phyloP scores from a whole-genome alignment of 2,113 vertebrate genomes.

The Boleophthalmus pectinirostris region DNA sequence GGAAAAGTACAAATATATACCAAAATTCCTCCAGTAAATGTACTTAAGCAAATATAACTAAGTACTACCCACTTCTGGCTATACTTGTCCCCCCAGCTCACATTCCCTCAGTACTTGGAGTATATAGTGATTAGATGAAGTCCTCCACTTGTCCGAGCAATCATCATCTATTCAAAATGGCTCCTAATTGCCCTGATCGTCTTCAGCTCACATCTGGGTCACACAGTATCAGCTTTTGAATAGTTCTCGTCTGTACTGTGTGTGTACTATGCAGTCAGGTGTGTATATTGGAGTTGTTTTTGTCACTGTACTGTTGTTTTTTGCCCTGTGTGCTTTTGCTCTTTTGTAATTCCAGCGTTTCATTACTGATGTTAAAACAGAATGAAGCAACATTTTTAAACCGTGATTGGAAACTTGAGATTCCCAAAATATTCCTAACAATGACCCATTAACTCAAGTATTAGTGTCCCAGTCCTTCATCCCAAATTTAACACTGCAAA shows the following conservation, averaged over 20 bases:
- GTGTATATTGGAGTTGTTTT: constrained; percentile 13
- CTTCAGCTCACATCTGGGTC: constrained; percentile 26
- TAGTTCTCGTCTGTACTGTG: neutral
- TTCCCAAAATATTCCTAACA: too few species aligned
- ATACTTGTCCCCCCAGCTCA: neutral
- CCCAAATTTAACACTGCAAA: too few species aligned
- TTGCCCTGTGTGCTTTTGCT: constrained; percentile 26
- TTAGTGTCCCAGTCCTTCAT: too few species aligned
- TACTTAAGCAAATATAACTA: too few species aligned
- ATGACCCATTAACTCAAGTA: too few species aligned
- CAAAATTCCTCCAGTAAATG: too few species aligned
- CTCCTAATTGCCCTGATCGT: constrained; percentile 29
- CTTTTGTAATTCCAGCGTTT: constrained; percentile 41
- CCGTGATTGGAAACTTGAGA: too few species aligned
- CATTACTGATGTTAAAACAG: constrained; percentile 39
- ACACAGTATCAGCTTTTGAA: neutral
- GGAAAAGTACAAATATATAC: too few species aligned
- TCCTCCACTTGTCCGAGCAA: neutral
- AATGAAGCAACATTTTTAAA: too few species aligned
- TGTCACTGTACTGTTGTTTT: constrained; percentile 13
- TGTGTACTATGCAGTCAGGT: constrained; percentile 3
- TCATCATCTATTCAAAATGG: constrained; percentile 1
- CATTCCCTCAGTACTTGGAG: neutral
- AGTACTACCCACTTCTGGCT: neutral
- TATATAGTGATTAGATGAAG: neutral